Evolutionary conservation across 2,888 invertebrate species (phyloP).

Genomic region (Pocota personata): DNA sequence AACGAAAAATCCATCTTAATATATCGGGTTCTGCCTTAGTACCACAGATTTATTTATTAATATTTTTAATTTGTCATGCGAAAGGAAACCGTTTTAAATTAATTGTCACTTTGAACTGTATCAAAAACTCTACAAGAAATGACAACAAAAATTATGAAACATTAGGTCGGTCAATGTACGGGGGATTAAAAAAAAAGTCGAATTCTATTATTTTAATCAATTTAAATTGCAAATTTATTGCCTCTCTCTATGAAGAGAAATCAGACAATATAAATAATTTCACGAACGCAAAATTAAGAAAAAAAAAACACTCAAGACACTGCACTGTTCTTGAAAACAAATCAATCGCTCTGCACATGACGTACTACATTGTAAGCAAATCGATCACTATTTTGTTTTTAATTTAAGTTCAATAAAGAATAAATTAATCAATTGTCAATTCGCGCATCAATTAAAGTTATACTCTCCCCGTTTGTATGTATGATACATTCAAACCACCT

Average conservation of each 20-base stretch:
- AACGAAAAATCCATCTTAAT: too few relatives aligned
- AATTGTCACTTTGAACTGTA: too few relatives aligned
- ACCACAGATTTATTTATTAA: too few relatives aligned
- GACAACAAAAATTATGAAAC: not conserved
- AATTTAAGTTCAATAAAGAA: slow-evolving; percentile 33
- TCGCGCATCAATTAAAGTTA: slow-evolving; percentile 42
- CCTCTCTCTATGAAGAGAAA: not conserved
- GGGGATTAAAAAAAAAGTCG: not conserved
- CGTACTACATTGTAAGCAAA: not conserved
- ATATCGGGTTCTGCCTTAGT: too few relatives aligned
- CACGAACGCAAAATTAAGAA: too few relatives aligned
- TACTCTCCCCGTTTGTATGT: slow-evolving; percentile 5
- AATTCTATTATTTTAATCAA: not conserved
- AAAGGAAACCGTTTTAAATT: too few relatives aligned
- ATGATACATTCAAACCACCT: slow-evolving; percentile 25
- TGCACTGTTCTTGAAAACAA: not conserved
- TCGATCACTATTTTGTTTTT: not conserved
- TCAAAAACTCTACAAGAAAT: not conserved
- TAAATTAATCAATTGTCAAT: slow-evolving; percentile 47
- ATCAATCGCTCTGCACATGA: too few relatives aligned
- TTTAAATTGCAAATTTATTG: slow-evolving; percentile 29
- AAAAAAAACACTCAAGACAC: not conserved
- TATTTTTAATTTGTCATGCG: too few relatives aligned
- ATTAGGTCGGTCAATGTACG: not conserved
- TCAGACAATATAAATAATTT: not conserved